Percentiles rank a stretch among this genome's conserved stretches.
Evolutionary conservation across 2,797 vertebrate genomes (phyloP).

Genomic region (Clarias fuscus): DNA sequence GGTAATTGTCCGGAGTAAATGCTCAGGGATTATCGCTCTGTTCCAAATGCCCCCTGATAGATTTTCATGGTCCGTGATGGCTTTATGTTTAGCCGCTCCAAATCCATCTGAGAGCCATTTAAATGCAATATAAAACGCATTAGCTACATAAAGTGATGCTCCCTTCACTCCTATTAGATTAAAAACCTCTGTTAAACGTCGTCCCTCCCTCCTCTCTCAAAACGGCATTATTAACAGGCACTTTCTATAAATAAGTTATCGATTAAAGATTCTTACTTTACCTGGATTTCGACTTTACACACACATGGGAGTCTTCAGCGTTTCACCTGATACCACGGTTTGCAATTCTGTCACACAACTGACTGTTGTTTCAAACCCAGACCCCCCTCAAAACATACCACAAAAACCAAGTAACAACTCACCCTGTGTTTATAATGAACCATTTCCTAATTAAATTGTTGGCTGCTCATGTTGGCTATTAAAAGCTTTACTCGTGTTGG

Average conservation of each 20-base stretch:
- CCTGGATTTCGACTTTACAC: too few species aligned
- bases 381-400: neutral
- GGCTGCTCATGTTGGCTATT: neutral
- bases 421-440: neutral
- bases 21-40: constrained; percentile 52
- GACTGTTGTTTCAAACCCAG: neutral
- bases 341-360: neutral
- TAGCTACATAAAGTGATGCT: constrained; percentile 52
- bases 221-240: neutral
- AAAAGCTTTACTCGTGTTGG: neutral
- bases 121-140: constrained; percentile 61
- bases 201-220: neutral
- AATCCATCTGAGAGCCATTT: constrained; percentile 55
- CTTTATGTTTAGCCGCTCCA: constrained; percentile 61
- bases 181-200: constrained; percentile 36
- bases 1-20: constrained; percentile 54
- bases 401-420: neutral
- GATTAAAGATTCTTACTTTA: neutral
- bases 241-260: constrained; percentile 40
- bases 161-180: constrained; percentile 42
- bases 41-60: constrained; percentile 64
- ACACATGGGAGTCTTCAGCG: neutral
- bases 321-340: neutral
- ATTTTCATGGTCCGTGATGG: constrained; percentile 57
- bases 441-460: neutral